These are phyloP conservation scores for Escarpia spicata DNA, from an alignment of 2,888 invertebrate species.

Conservation along the genomic window DNA sequence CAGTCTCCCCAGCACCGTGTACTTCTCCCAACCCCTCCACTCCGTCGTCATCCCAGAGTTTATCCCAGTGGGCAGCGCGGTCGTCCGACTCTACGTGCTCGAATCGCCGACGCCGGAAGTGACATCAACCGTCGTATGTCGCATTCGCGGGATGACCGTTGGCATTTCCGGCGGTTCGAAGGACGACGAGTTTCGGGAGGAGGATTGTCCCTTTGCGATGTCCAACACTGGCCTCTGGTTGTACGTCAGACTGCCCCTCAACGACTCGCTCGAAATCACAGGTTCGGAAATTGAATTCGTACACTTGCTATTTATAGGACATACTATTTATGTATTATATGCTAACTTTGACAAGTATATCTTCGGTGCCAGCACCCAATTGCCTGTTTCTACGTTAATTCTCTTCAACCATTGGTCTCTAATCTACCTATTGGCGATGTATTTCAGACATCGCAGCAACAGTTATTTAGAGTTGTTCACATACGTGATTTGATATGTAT, in stretches of 20 bases:
- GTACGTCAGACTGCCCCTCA: background rate
- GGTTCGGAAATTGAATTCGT: background rate
- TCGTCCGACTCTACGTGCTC: constrained; percentile 13
- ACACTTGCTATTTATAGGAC: background rate
- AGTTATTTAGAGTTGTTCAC: too few species aligned
- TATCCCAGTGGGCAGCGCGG: background rate
- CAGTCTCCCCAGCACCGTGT: background rate
- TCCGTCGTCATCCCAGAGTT: background rate
- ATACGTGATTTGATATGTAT: too few species aligned
- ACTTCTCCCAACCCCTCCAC: background rate
- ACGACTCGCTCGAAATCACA: background rate
- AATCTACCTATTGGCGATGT: too few species aligned
- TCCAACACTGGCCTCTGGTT: background rate
- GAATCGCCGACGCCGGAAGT: constrained; percentile 6
- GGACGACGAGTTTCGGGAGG: background rate
- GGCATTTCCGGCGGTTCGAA: background rate
- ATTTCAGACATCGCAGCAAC: too few species aligned
- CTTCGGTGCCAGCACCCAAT: too few species aligned
- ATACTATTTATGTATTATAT: background rate
- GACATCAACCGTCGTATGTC: background rate
- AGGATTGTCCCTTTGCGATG: background rate
- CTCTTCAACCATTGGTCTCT: too few species aligned
- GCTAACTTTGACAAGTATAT: too few species aligned
- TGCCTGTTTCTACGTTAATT: too few species aligned
- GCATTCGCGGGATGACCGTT: background rate